Base-by-base conservation (phyloP, 2,797 vertebrate genomes). In the Acipenser oxyrinchus region DNA sequence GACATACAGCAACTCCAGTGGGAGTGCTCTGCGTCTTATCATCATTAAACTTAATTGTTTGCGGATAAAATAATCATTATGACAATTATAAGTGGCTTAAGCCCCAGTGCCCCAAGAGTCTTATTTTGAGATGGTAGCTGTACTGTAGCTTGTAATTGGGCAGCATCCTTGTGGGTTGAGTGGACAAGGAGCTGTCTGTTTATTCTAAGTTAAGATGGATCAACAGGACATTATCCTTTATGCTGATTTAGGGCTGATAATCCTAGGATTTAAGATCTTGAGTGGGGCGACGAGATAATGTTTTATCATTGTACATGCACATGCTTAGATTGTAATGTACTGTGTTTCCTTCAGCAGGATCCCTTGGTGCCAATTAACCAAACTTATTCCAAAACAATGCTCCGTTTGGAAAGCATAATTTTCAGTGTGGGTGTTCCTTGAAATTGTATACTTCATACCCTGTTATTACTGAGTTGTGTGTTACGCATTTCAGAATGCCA, bases 341-440 rank as follows among this genome's bases (percentile, higher is more conserved):
- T 91, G 88, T 86, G 87, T 88, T 93, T 96, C 93, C 92, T 90
- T 84, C 80, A 87, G 81, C 81, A 82, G 87, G 92, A 90, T 91
- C 92, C 91, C 91, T 78, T 75, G 83, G 88, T 92, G 88, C 91
- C 93, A 97, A 93, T 97, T 96, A 94, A 91, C 88, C 86, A 85
- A 89, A 91, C 89, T 88, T 89, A 86, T 86, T 94, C 89, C 90
- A 89, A 95, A 93, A 95, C 92, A 96, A 95, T 94, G 87, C 90
- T 87, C 84, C 82, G 85, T 91, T 93, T 90, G 86, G 87, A 89
- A 90, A 85, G 86, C 88, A 83, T 88, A 79, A 87, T 86, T 87
- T 88, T 90, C 89, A 82, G 86, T 89, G 89, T 92, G 89, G 89
- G 90, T 92, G 90, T 91, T 91, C 90, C 82, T 77, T 87, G 86